phyloP scores from a whole-genome alignment of 2,888 invertebrate species.

The Rosalia funebris region DNA sequence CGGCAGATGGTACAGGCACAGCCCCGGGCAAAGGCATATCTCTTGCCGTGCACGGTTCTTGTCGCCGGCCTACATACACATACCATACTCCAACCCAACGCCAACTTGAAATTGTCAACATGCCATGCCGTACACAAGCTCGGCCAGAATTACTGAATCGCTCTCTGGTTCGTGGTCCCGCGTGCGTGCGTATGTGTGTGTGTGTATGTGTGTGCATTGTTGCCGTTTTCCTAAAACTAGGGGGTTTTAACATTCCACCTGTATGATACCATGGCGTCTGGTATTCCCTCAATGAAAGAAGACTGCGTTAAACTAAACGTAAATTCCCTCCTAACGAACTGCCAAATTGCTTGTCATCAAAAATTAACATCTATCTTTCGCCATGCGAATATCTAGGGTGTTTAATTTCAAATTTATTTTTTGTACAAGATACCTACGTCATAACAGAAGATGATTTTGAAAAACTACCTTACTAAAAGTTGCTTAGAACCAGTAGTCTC shows the following conservation, averaged over 20 bases:
- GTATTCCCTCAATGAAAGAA: not conserved
- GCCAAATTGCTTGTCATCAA: too few relatives aligned
- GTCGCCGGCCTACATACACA: conserved; percentile 30
- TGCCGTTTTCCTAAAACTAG: conserved; percentile 12
- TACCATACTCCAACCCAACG: conserved; percentile 26
- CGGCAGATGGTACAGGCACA: conserved; percentile 36
- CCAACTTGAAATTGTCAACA: conserved; percentile 26
- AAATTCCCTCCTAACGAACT: too few relatives aligned
- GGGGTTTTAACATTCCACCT: conserved; percentile 15
- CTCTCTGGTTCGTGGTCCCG: conserved; percentile 15
- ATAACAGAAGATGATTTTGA: too few relatives aligned
- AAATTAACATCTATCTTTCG: too few relatives aligned
- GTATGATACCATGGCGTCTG: not conserved
- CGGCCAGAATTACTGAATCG: conserved; percentile 28
- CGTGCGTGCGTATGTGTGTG: not conserved
- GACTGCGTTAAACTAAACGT: too few relatives aligned
- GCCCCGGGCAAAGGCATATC: conserved; percentile 24
- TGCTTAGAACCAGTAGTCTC: too few relatives aligned
- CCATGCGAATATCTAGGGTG: too few relatives aligned
- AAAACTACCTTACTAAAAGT: too few relatives aligned
- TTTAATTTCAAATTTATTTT: too few relatives aligned
- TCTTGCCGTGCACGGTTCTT: conserved; percentile 17
- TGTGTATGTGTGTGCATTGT: too few relatives aligned
- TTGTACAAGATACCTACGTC: too few relatives aligned
- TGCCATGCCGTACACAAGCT: conserved; percentile 16